Base-by-base conservation (phyloP, 2,888 invertebrate species). In the Sipunculus nudus region DNA sequence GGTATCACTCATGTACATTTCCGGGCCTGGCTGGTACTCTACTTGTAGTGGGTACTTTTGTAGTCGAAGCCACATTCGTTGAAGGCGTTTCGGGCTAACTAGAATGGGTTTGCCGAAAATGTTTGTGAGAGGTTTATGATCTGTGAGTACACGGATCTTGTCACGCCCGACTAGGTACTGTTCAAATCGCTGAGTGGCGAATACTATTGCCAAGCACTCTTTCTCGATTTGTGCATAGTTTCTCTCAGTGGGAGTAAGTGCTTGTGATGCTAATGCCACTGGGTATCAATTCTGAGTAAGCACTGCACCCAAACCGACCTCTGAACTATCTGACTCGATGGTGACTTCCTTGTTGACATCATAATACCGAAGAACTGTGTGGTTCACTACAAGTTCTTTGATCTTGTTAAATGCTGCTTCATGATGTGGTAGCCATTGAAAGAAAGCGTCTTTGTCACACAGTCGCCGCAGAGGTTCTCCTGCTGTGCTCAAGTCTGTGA, bases 141-240 rank as follows among this genome's bases (percentile, higher is more conserved):
- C 21, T 43, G 43, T 13, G 8, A 21, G 19, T 13, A 43, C 21
- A 16, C 43, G 43, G 10, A 21, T 43, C 8, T 16, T 13, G 16
- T 43, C 16, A 13, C 19, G 10, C 16, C 43, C 10, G 16, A 43
- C 16, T 8, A 43, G 10, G 21, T 43, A 43, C 19, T 13, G 21
- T 8, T 21, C 43, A 19, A 43, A 43, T 8, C 21, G 43, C 19
- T 43, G 16, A 43, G 16, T 16, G 10, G 43, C 43, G 19, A 43
- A 43, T 8, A 43, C 43, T 8, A 43, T 21, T 8, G 43, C 43
- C 13, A 43, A 19, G 21, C 16, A 13, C 43, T 19, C 19, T 8
- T 43, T 13, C 19, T 43, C 43, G 19, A 43, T 43, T 43, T 13
- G 43, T 8, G 43, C 43, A 43, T 43, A 43, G 43, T 43, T 43